Percentiles rank a stretch among this genome's conserved stretches.
These are phyloP conservation scores for Malurus elegans DNA, from an alignment of 2,113 vertebrate genomes.

Conservation along the genomic window DNA sequence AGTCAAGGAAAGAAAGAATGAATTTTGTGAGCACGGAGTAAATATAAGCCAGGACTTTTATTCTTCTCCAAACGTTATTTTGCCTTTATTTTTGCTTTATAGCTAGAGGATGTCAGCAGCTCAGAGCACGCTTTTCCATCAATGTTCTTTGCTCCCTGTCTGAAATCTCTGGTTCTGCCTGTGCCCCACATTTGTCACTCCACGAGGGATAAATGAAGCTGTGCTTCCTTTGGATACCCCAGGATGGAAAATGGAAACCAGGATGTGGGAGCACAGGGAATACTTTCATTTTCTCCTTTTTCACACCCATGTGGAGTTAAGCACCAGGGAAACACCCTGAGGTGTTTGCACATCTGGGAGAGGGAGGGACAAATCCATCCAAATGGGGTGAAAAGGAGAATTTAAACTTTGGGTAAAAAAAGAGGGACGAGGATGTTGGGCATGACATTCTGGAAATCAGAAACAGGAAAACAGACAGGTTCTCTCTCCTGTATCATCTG, in stretches of 20 bases:
- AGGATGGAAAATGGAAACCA: not conserved
- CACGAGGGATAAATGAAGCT: not conserved
- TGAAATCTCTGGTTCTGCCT: not conserved
- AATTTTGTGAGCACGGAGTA: constrained; percentile 3
- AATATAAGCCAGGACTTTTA: constrained; percentile 34
- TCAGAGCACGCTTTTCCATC: not conserved
- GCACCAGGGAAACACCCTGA: not conserved
- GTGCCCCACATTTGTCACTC: not conserved
- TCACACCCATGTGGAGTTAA: not conserved
- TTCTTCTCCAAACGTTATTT: constrained; percentile 15
- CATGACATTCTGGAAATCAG: not conserved
- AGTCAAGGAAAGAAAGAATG: constrained; percentile 15
- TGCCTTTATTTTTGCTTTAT: constrained; percentile 24
- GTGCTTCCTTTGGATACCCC: not conserved
- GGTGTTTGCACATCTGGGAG: not conserved
- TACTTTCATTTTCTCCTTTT: not conserved
- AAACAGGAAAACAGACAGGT: not conserved
- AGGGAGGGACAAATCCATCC: not conserved
- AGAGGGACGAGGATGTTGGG: rapidly evolving
- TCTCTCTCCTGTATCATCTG: not conserved
- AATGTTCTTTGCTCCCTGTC: not conserved
- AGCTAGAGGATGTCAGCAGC: constrained; percentile 12
- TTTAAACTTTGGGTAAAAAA: not conserved
- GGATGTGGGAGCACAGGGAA: not conserved
- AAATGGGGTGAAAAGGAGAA: not conserved